A percentile compares a stretch with the other conserved stretches of the same genome.
Evolutionary conservation across 2,888 invertebrate genomes (phyloP).

Genomic region (Tenthredo amoena): DNA sequence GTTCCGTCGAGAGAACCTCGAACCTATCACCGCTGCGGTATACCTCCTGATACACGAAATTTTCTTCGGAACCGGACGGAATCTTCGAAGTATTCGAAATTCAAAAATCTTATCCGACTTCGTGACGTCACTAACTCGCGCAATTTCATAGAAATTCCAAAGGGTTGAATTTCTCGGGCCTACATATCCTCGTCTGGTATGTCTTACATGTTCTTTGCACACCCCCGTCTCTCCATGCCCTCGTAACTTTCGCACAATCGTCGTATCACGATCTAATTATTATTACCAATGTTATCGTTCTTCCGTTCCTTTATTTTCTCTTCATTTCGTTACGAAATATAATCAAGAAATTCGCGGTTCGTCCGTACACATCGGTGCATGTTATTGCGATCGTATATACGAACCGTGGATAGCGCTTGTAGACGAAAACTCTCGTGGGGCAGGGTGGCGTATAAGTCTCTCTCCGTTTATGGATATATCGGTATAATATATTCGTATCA

Average conservation of each 20-base stretch:
- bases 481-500: not conserved
- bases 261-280: not conserved
- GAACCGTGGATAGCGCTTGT: not conserved
- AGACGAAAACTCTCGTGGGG: not conserved
- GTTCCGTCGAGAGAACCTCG: not conserved
- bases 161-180: constrained; percentile 71
- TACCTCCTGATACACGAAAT: not conserved
- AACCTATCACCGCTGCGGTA: too few species aligned
- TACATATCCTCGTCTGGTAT: constrained; percentile 64
- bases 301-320: not conserved
- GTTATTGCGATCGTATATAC: not conserved
- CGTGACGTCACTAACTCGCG: constrained; percentile 70
- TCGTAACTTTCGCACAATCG: not conserved
- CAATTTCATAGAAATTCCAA: constrained; percentile 78
- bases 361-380: not conserved
- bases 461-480: not conserved
- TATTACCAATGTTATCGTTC: not conserved
- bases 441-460: not conserved
- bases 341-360: not conserved
- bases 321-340: not conserved
- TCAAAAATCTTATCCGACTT: not conserved
- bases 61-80: not conserved
- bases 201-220: constrained; percentile 74
- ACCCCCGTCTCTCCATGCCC: constrained; percentile 60
- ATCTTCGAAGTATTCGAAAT: not conserved